Percentiles rank a stretch among this genome's conserved stretches.
phyloP scores from a whole-genome alignment of 2,797 vertebrate genomes.

The Gadopsis marmoratus region DNA sequence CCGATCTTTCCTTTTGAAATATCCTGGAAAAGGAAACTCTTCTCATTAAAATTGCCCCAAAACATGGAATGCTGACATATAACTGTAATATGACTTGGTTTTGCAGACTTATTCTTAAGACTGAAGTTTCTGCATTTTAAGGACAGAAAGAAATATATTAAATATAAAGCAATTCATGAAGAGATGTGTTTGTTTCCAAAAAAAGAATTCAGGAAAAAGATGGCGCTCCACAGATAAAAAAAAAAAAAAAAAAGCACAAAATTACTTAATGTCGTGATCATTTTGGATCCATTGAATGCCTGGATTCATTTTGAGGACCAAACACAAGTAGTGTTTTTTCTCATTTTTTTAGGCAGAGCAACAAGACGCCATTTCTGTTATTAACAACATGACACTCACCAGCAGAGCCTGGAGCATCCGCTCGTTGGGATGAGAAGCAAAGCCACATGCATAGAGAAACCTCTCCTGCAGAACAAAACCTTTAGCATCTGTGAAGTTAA shows the following conservation, averaged over 20 bases:
- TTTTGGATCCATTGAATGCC: not conserved
- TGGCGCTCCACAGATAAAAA: not conserved
- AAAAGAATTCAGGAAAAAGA: not conserved
- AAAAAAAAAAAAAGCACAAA: not conserved
- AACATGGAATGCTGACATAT: not conserved
- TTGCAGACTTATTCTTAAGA: not conserved
- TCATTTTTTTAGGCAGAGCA: not conserved
- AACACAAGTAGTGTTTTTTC: not conserved
- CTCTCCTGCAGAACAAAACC: slow-evolving; percentile 91
- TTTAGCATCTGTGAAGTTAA: slow-evolving; percentile 93
- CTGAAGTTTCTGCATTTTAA: not conserved
- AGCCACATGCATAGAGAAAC: slow-evolving; percentile 96
- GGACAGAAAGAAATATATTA: not conserved
- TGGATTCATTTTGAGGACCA: not conserved
- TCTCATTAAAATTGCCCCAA: not conserved
- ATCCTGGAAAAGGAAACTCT: slow-evolving; percentile 78
- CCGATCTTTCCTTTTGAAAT: slow-evolving; percentile 90
- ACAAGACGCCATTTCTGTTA: not conserved
- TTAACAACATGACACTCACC: slow-evolving; percentile 82
- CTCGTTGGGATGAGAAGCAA: slow-evolving; percentile 94
- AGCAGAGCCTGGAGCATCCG: slow-evolving; percentile 89
- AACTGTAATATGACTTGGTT: not conserved
- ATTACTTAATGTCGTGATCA: not conserved
- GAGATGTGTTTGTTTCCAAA: not conserved
- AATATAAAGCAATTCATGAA: not conserved